Percentiles rank a stretch among this genome's conserved stretches.
These are phyloP conservation scores for Leptinotarsa undecemlineata DNA, from an alignment of 1,140 invertebrate genomes.

Conservation along the genomic window DNA sequence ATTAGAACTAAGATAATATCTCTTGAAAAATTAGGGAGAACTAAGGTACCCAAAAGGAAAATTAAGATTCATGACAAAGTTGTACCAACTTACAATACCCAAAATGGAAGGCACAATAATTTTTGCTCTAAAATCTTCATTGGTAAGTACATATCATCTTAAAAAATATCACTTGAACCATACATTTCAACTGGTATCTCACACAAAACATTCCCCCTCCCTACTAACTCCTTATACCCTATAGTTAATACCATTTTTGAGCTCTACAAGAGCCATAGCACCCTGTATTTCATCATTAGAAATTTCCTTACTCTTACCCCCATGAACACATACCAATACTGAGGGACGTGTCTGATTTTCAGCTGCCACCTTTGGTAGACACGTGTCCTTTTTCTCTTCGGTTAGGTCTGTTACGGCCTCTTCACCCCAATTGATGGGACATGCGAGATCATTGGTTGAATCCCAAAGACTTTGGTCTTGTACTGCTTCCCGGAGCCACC, in stretches of 20 bases:
- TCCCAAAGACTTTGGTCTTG: slow-evolving; percentile 59
- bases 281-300: slow-evolving; percentile 55
- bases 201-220: background rate
- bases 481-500: slow-evolving; percentile 65
- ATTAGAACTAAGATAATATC: background rate
- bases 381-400: slow-evolving; percentile 31
- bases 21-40: background rate
- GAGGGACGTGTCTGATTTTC: slow-evolving; percentile 62
- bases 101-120: background rate
- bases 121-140: background rate
- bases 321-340: slow-evolving; percentile 59
- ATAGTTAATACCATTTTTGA: slow-evolving; percentile 53
- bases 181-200: background rate
- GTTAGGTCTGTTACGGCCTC: slow-evolving; percentile 33
- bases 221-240: slow-evolving; percentile 33
- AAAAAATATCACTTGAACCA: slow-evolving; percentile 16
- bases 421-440: slow-evolving; percentile 53
- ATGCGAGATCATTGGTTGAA: slow-evolving; percentile 57
- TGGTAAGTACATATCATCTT: slow-evolving; percentile 9
- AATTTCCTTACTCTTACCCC: slow-evolving; percentile 53
- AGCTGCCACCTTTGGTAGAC: slow-evolving; percentile 26
- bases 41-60: background rate
- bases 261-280: slow-evolving; percentile 70
- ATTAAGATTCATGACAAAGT: background rate
- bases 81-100: background rate